Conservation (phyloP, 92 coral and sea anemone genomes). For the Virgularia gustaviana region DNA sequence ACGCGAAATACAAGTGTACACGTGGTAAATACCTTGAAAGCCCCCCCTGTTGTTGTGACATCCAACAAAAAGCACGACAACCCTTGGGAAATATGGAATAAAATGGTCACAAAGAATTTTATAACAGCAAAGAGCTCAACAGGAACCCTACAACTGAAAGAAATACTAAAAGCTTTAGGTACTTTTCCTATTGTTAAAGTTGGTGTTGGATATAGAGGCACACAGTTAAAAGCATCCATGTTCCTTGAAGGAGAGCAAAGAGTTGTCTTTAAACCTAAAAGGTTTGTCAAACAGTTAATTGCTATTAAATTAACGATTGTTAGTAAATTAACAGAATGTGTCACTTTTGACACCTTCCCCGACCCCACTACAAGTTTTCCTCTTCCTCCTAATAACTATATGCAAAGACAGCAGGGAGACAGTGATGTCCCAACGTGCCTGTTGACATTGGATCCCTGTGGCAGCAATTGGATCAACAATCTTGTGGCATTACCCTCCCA, state of each 20-base stretch:
- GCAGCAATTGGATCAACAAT: no score
- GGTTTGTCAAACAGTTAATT: slow-evolving; percentile 49
- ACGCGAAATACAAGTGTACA: slow-evolving; percentile 21
- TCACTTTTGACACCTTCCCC: not conserved
- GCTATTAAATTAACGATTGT: not conserved
- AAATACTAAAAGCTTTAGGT: slow-evolving; percentile 74
- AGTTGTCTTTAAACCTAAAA: slow-evolving; percentile 93
- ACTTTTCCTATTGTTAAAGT: slow-evolving; percentile 74
- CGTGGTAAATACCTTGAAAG: slow-evolving; percentile 15
- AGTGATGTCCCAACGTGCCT: no score
- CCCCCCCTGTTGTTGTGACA: slow-evolving; percentile 43
- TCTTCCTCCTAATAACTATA: no score
- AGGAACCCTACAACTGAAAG: slow-evolving; percentile 54
- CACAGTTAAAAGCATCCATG: slow-evolving; percentile 82
- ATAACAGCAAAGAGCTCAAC: slow-evolving; percentile 52
- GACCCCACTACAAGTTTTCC: not conserved
- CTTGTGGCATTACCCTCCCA: no score
- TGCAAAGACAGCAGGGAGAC: no score
- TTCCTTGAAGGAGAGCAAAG: slow-evolving; percentile 85
- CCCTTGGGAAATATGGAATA: slow-evolving; percentile 87
- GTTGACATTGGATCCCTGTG: no score
- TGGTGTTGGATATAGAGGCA: slow-evolving; percentile 72
- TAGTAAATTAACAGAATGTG: not conserved
- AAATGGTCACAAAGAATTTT: slow-evolving; percentile 70
- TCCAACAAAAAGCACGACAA: slow-evolving; percentile 66